phyloP scores from a whole-genome alignment of 1,140 invertebrate species.

The Bombus ignitus region DNA sequence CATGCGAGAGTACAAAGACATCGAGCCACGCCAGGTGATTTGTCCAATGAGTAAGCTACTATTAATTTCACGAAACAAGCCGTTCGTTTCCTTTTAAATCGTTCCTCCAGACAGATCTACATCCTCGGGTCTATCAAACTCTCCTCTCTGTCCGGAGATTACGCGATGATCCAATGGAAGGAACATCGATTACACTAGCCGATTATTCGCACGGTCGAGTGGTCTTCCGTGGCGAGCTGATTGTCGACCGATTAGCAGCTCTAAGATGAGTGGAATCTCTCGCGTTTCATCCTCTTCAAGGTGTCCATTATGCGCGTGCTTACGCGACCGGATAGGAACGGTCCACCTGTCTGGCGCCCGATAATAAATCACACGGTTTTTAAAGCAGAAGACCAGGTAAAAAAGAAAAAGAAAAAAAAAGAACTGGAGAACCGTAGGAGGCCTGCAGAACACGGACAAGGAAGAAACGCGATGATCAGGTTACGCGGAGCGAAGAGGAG shows the following conservation, averaged over 20 bases:
- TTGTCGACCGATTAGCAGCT: slow-evolving; percentile 61
- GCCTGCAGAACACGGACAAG: slow-evolving; percentile 4
- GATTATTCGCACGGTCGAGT: slow-evolving; percentile 45
- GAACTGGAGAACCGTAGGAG: slow-evolving; percentile 40
- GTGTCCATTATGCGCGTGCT: slow-evolving; percentile 56
- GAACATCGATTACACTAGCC: slow-evolving; percentile 28
- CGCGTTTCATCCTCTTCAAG: slow-evolving; percentile 41
- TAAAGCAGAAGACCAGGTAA: slow-evolving; percentile 41
- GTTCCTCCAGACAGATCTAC: neutral
- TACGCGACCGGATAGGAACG: slow-evolving; percentile 47
- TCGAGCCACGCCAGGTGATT: slow-evolving; percentile 26
- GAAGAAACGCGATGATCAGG: slow-evolving; percentile 15
- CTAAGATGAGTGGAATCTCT: slow-evolving; percentile 43
- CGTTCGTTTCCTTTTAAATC: neutral
- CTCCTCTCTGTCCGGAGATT: neutral
- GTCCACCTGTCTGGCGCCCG: slow-evolving; percentile 65
- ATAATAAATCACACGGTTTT: slow-evolving; percentile 69
- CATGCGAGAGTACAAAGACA: neutral
- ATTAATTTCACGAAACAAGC: slow-evolving; percentile 52
- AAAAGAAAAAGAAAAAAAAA: neutral
- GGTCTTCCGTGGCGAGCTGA: slow-evolving; percentile 42
- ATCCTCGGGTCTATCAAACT: slow-evolving; percentile 1
- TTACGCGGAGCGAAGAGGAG: neutral
- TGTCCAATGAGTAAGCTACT: slow-evolving; percentile 39
- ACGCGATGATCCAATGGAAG: slow-evolving; percentile 19